Conservation (phyloP, 2,113 vertebrate species). For the Eubucco bourcierii region DNA sequence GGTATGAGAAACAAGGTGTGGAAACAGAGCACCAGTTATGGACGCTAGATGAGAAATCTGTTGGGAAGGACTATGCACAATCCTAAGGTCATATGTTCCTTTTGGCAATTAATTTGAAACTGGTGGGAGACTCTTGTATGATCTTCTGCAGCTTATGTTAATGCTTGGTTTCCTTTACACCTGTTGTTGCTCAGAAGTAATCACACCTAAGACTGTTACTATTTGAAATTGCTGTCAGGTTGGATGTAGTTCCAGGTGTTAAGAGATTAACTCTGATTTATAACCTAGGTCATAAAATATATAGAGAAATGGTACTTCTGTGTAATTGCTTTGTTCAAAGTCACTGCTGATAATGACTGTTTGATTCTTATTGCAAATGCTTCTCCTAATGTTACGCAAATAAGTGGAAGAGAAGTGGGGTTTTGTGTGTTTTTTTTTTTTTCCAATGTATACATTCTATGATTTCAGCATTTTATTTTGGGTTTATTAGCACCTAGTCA, state of each 20-base stretch:
- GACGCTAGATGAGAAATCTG: background rate
- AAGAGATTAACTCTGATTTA: background rate
- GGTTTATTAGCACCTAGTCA: constrained; percentile 47
- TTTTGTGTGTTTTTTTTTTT: no score
- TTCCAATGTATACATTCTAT: background rate
- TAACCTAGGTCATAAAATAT: background rate
- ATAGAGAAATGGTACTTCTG: background rate
- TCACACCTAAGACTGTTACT: constrained; percentile 17
- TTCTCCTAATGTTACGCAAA: background rate
- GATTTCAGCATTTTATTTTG: constrained; percentile 21
- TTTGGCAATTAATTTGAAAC: background rate
- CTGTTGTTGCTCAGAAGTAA: background rate
- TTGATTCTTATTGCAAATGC: background rate
- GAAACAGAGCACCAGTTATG: background rate
- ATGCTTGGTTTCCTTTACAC: background rate
- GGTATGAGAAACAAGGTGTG: background rate
- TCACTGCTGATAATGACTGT: background rate
- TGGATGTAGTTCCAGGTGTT: background rate
- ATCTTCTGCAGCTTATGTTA: background rate
- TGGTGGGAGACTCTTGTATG: background rate
- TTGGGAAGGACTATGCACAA: background rate
- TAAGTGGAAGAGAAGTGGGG: background rate
- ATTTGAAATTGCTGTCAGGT: background rate
- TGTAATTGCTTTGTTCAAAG: background rate
- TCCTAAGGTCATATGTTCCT: background rate